Conservation (phyloP, 2,797 vertebrate species). For the Trachurus trachurus region DNA sequence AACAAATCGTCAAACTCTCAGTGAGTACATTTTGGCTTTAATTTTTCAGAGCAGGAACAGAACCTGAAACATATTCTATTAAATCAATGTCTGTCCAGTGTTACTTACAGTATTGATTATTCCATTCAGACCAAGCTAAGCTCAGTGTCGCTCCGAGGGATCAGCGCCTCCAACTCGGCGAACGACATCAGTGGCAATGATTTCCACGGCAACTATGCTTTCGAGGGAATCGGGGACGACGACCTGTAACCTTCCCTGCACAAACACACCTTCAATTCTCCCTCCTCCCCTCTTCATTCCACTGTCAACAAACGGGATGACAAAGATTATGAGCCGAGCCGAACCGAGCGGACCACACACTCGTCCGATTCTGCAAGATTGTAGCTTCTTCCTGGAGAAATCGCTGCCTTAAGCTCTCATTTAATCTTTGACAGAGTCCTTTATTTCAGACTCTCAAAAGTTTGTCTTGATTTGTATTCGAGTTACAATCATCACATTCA, state of each 20-base stretch:
- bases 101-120: constrained; percentile 24
- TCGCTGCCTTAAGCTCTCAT: constrained; percentile 76
- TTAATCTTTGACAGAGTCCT: constrained; percentile 56
- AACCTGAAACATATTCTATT: not conserved
- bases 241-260: constrained; percentile 89
- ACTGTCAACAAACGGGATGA: constrained; percentile 58
- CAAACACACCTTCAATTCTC: not conserved
- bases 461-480: constrained; percentile 42
- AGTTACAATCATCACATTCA: constrained; percentile 44
- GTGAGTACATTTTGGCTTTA: constrained; percentile 84
- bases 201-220: constrained; percentile 98
- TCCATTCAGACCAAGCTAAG: constrained; percentile 93
- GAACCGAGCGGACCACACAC: constrained; percentile 61
- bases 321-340: constrained; percentile 69
- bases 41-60: not conserved
- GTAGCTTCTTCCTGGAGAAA: constrained; percentile 76
- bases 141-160: constrained; percentile 94
- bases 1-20: constrained; percentile 95
- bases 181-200: constrained; percentile 92
- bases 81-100: not conserved
- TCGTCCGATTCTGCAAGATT: constrained; percentile 79
- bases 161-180: constrained; percentile 93
- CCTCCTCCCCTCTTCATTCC: constrained; percentile 49
- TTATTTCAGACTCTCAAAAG: constrained; percentile 36
- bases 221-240: constrained; percentile 98